Conservation (phyloP, 2,113 vertebrate species). For the Parus major region DNA sequence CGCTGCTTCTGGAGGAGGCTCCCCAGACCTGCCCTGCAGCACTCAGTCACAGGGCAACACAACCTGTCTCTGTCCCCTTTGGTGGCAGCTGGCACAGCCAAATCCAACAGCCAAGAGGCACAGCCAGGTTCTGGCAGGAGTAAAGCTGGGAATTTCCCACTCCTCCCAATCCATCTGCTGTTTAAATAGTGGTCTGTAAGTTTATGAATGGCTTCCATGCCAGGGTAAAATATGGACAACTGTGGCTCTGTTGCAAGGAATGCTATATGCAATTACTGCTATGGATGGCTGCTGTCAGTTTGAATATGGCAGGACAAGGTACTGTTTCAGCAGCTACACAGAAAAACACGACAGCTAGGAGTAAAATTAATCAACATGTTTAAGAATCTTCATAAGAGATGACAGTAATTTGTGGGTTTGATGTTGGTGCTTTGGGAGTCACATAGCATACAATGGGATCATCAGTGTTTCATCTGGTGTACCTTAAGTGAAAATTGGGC, state of each 20-base stretch:
- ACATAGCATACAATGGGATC: background rate
- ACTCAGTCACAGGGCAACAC: rapidly evolving
- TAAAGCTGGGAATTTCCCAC: background rate
- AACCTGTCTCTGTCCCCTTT: background rate
- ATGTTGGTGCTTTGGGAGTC: background rate
- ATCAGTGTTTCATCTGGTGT: background rate
- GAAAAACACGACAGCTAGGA: rapidly evolving
- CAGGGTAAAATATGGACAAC: background rate
- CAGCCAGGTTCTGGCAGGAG: background rate
- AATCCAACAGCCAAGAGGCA: background rate
- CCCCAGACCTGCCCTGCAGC: background rate
- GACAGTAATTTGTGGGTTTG: background rate
- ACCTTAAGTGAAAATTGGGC: background rate
- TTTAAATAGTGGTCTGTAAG: background rate
- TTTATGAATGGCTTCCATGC: background rate
- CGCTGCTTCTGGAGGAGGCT: background rate
- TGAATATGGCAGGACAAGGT: background rate
- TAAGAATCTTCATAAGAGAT: background rate
- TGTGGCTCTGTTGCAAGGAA: background rate
- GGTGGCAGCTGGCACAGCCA: background rate
- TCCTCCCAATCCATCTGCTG: rapidly evolving
- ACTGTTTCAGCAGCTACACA: background rate
- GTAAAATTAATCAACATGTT: background rate
- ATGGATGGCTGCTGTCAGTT: background rate
- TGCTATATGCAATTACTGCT: background rate